Evolutionary conservation across 2,113 vertebrate species (phyloP), one percentile per base, ranked within the genome.

Genomic region (Madoqua kirkii): DNA sequence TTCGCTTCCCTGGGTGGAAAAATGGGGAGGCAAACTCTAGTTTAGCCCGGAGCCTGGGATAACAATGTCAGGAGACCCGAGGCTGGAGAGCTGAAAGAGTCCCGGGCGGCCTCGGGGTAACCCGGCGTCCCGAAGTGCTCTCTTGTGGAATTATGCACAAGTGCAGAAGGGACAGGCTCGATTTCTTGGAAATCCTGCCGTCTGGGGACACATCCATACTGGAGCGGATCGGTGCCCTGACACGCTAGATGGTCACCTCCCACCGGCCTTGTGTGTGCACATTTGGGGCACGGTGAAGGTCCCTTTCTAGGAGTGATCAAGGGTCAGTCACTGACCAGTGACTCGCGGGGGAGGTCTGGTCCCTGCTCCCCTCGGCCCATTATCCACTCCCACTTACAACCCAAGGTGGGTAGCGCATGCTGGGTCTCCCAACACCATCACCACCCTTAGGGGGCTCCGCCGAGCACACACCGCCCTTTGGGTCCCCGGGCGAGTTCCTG

Each of bases 101-200:
- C 71, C 76, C 15, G 16, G 95, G 64, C 45, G 85, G 85, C 64
- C 74, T 83, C 60, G 3, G 96, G 55, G 33, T 43, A 27, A 60
- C 50, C 50, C 31, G 5, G 85, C 40, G 83, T 67, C 87, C 86
- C 86, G 0, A 86, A 14, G 67, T 21, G 76, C 83, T 92, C 29
- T 59, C 88, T 62, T 15, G n/a, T 54, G 85, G 50, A 71, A 93
- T 85, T 93, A 60, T 29, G 71, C 93, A 31, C 85, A n/a, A 64
- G 95, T 40, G 88, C 92, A 25, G 33, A 57, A 81, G 92, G 86
- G 85, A 74, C 84, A 52, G 89, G 76, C 62, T 93, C 1, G 59
- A 62, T 96, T 95, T 97, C 96, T 93, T 97, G 95, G 89, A 92
- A 92, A 97, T 71, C 96, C 96, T 96, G 94, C 91, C 6, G 7